phyloP scores from a whole-genome alignment of 1,140 invertebrate species.

The Drosophila eugracilis region DNA sequence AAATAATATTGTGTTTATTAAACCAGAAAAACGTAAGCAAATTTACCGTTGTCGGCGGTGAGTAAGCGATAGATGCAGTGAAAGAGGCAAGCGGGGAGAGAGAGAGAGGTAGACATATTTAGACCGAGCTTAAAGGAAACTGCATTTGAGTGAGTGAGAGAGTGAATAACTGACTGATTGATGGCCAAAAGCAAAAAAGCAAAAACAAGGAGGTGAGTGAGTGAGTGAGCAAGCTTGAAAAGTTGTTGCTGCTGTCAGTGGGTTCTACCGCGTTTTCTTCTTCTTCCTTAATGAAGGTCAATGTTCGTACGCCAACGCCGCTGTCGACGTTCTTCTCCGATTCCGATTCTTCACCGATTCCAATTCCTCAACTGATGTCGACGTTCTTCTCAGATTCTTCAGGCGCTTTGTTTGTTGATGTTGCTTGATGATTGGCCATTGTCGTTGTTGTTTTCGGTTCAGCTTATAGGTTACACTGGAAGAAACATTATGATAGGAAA shows the following conservation, averaged over 20 bases:
- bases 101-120: not conserved
- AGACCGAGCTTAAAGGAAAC: conserved; percentile 33
- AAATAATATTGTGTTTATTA: conserved; percentile 59
- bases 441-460: conserved; percentile 20
- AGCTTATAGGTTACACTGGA: conserved; percentile 29
- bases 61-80: conserved; percentile 34
- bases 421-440: conserved; percentile 56
- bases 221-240: conserved; percentile 26
- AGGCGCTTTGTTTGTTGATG: conserved; percentile 37
- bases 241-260: conserved; percentile 37
- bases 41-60: conserved; percentile 47
- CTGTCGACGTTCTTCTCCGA: conserved; percentile 13
- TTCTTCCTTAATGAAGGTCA: conserved; percentile 79
- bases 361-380: conserved; percentile 4
- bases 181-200: conserved; percentile 39
- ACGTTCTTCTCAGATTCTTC: conserved; percentile 14
- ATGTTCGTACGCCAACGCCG: conserved; percentile 65
- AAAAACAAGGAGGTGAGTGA: conserved; percentile 13
- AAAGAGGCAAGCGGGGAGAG: conserved; percentile 1
- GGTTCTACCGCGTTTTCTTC: conserved; percentile 40
- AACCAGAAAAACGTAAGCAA: conserved; percentile 53
- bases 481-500: conserved; percentile 14
- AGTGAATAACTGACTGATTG: conserved; percentile 40
- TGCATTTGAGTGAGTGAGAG: conserved; percentile 8
- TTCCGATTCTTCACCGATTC: conserved; percentile 3